Evolutionary conservation across 2,113 vertebrate species (phyloP).

Genomic region (Panthera uncia): DNA sequence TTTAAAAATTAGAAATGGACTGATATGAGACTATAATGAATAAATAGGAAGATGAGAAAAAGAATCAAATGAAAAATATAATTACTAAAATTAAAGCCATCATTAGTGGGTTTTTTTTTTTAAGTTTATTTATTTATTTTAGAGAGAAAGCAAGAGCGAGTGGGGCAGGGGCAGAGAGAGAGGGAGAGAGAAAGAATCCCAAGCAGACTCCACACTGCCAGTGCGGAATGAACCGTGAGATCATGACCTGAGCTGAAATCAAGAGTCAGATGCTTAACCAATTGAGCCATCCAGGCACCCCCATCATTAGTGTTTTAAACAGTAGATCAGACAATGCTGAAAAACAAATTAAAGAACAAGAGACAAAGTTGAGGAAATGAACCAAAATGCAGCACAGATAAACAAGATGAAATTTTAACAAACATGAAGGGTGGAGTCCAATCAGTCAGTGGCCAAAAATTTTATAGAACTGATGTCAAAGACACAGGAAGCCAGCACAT

Average conservation of each 20-base stretch:
- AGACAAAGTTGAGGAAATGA: not conserved
- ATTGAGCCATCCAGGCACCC: too few species aligned
- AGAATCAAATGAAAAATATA: conserved; percentile 12
- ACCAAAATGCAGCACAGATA: not conserved
- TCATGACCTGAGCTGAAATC: too few species aligned
- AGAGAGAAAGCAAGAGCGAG: too few species aligned
- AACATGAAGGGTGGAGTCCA: not conserved
- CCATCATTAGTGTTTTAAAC: not conserved
- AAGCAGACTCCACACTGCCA: too few species aligned
- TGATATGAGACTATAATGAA: not conserved
- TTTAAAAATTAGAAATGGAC: not conserved
- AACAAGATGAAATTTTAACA: not conserved
- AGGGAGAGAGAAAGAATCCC: too few species aligned
- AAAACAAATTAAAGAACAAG: not conserved
- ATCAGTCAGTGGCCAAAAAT: not conserved
- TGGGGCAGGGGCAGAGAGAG: too few species aligned
- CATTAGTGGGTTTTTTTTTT: not conserved
- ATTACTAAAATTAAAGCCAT: not conserved
- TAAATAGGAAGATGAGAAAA: not conserved
- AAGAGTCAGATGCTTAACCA: too few species aligned
- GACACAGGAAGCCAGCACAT: not conserved
- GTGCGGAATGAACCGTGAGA: too few species aligned
- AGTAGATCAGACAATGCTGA: not conserved
- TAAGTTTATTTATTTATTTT: too few species aligned
- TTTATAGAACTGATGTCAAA: not conserved